These are phyloP conservation scores for Tuberolachnus salignus DNA, from an alignment of 2,888 invertebrate species.

Conservation along the genomic window DNA sequence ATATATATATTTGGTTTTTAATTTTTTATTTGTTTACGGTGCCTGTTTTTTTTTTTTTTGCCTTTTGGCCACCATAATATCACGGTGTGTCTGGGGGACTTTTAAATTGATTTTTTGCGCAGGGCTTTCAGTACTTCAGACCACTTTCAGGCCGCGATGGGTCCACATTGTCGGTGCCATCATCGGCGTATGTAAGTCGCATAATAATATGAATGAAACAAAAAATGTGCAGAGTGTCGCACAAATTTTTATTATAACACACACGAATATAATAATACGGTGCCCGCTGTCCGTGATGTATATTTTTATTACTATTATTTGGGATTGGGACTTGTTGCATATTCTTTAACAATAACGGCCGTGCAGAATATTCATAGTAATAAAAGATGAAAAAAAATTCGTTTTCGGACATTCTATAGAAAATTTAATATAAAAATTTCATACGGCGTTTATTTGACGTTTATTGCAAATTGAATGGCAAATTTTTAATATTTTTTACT, in stretches of 20 bases:
- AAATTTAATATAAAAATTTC: too few relatives aligned
- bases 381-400: too few relatives aligned
- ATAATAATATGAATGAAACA: constrained; percentile 33
- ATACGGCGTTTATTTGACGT: too few relatives aligned
- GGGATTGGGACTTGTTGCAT: too few relatives aligned
- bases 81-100: constrained; percentile 45
- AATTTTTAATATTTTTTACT: too few relatives aligned
- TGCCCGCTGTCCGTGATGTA: constrained; percentile 57
- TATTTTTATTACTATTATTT: too few relatives aligned
- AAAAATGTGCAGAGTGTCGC: constrained; percentile 57
- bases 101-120: constrained; percentile 58
- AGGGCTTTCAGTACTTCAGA: constrained; percentile 70
- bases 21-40: neutral
- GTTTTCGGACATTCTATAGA: too few relatives aligned
- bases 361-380: too few relatives aligned
- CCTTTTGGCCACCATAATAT: neutral
- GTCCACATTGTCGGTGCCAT: constrained; percentile 84
- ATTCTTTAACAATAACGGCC: too few relatives aligned
- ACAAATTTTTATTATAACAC: neutral
- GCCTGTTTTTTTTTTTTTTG: neutral
- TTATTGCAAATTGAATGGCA: too few relatives aligned
- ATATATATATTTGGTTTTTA: constrained; percentile 2
- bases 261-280: constrained; percentile 48
- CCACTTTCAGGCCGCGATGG: constrained; percentile 69
- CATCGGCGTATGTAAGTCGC: constrained; percentile 71